Percentiles rank a stretch among this genome's conserved stretches.
phyloP scores from a whole-genome alignment of 1,140 invertebrate genomes.

The Reticulitermes speratus region DNA sequence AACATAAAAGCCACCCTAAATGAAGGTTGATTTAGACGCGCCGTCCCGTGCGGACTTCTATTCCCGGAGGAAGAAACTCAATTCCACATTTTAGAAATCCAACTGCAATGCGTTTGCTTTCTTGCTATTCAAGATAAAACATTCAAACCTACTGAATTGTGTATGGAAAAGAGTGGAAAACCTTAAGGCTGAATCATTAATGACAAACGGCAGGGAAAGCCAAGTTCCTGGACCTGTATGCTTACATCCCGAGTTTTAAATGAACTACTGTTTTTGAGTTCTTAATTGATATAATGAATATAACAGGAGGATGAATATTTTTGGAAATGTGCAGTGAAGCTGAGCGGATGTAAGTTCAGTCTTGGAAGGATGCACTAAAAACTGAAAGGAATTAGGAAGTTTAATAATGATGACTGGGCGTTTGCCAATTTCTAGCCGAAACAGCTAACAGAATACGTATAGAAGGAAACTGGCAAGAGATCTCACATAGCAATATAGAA shows the following conservation, averaged over 20 bases:
- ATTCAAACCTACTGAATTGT: neutral
- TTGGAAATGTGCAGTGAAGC: neutral
- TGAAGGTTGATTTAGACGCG: neutral
- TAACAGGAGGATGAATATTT: neutral
- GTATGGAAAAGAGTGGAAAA: neutral
- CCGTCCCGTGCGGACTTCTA: neutral
- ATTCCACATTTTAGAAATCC: neutral
- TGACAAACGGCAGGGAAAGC: neutral
- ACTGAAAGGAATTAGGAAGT: neutral
- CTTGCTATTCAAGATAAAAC: neutral
- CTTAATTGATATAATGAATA: too few relatives aligned
- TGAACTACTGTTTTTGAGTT: neutral
- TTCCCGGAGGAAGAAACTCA: neutral
- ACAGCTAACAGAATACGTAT: too few relatives aligned
- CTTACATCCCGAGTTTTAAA: neutral
- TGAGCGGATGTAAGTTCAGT: neutral
- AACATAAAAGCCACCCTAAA: neutral
- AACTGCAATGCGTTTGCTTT: neutral
- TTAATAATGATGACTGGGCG: neutral
- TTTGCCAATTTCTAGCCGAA: neutral
- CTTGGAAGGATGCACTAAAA: neutral
- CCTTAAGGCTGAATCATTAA: constrained; percentile 12
- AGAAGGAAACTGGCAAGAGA: neutral
- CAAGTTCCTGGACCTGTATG: neutral
- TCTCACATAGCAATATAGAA: neutral